Base-by-base conservation (phyloP, 2,888 invertebrate species). In the Rhagonycha fulva region DNA sequence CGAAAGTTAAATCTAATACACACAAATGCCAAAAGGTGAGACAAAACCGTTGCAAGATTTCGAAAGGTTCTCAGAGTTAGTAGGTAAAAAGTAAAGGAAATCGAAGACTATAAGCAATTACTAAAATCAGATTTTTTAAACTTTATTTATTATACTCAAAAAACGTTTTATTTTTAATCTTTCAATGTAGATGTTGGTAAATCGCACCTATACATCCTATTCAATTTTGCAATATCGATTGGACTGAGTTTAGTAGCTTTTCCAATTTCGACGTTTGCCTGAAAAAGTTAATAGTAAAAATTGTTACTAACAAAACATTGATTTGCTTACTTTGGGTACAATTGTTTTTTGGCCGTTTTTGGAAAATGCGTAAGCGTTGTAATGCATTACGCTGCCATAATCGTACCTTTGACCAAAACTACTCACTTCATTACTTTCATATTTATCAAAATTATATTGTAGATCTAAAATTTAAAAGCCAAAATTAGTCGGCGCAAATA, bases 351-450 rank as follows among this genome's bases (percentile, higher is more conserved):
- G 88, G 26, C 91, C 92, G 84, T 94, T 93, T 82, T 90, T 92
- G 0, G 93, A 91, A 84, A 94, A 94, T 0, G 94, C 94, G 30
- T 86, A 88, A 28, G 89, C 89, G 68, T 92, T 91, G 81, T 94
- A 94, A 83, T 94, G 94, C 93, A 94, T 93, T 0, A 94, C 90
- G 82, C 94, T 94, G 10, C 87, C 88, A 80, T 93, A 94, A 86
- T 94, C 94, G 82, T 94, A 94, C 4, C 89, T 86, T 61, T 93
- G 90, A 1, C 92, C 92, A 81, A 91, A 93, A 82, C 93, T 92
- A 0, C 92, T 91, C 9, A 94, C 90, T 2, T 90, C 90, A 10
- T 90, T 89, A n/a, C 89, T 89, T 9, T 90, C 90, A 82, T 94
- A 93, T 83, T 93, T 94, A 62, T 91, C 90, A 82, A 94, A 92